Evolutionary conservation across 1,140 invertebrate genomes (phyloP).

Genomic region (Drosophila trapezifrons): DNA sequence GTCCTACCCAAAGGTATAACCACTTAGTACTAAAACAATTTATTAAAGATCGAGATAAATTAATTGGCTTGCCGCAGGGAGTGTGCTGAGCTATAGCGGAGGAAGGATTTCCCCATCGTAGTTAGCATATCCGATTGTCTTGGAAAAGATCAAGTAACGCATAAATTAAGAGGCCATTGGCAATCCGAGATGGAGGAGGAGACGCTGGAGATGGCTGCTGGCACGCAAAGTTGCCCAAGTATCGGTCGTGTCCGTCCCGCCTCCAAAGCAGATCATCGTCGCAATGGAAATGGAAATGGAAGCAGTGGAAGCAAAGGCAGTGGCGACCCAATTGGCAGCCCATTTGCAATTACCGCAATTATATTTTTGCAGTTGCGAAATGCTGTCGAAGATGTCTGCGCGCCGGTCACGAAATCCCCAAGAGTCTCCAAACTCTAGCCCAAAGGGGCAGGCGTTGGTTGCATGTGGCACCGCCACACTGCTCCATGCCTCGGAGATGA

Average conservation of each 20-base stretch:
- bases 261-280: slow-evolving; percentile 40
- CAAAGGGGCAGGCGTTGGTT: slow-evolving; percentile 51
- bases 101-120: slow-evolving; percentile 37
- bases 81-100: not conserved
- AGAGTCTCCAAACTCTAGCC: slow-evolving; percentile 12
- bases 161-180: slow-evolving; percentile 76
- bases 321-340: slow-evolving; percentile 71
- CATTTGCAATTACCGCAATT: slow-evolving; percentile 77
- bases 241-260: slow-evolving; percentile 45
- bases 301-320: slow-evolving; percentile 30
- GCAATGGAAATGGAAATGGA: slow-evolving; percentile 38
- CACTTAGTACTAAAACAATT: slow-evolving; percentile 4
- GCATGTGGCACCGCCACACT: slow-evolving; percentile 21
- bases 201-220: slow-evolving; percentile 6
- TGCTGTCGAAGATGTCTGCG: slow-evolving; percentile 49
- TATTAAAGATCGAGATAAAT: slow-evolving; percentile 1
- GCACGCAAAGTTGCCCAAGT: slow-evolving; percentile 78
- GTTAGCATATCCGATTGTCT: slow-evolving; percentile 47
- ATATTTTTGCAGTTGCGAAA: slow-evolving; percentile 58
- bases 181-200: slow-evolving; percentile 37
- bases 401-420: slow-evolving; percentile 64
- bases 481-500: slow-evolving; percentile 36
- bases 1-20: not conserved
- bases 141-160: slow-evolving; percentile 48
- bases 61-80: slow-evolving; percentile 9